A percentile compares a stretch with the other conserved stretches of the same genome.
Evolutionary conservation across 2,113 vertebrate species (phyloP).

Genomic region (Pycnonotus jocosus): DNA sequence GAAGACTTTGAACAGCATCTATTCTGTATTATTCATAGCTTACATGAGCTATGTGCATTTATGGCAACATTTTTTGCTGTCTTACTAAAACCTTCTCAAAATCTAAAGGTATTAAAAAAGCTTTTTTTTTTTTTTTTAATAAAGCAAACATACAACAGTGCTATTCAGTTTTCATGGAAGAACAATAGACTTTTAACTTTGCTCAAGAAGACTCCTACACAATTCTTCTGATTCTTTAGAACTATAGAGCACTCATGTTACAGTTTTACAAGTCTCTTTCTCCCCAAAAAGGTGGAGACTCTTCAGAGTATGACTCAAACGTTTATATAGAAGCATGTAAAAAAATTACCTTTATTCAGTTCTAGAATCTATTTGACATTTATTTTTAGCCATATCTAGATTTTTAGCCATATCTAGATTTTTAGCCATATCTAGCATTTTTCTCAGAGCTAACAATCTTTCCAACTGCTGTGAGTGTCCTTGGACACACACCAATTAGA

Average conservation of each 20-base stretch:
- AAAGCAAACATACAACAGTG: not conserved
- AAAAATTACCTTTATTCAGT: not conserved
- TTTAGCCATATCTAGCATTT: not conserved
- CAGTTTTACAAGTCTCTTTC: not conserved
- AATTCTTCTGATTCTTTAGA: not conserved
- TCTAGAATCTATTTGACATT: not conserved
- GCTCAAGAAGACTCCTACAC: fast-evolving
- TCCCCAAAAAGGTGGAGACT: not conserved
- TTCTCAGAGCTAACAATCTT: not conserved
- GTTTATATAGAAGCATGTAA: not conserved
- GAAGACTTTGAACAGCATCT: not conserved
- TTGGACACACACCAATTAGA: not conserved
- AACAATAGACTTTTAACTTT: not conserved
- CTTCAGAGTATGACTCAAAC: not conserved
- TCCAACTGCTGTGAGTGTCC: not conserved
- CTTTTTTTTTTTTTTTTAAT: not conserved
- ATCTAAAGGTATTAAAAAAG: not conserved
- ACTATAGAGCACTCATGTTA: not conserved
- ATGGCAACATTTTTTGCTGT: not conserved
- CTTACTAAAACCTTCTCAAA: not conserved
- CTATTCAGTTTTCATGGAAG: not conserved
- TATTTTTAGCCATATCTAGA: not conserved
- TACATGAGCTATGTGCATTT: not conserved
- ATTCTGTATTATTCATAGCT: not conserved
- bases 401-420: not conserved